These are phyloP conservation scores for Semnopithecus entellus DNA, from an alignment of 2,113 vertebrate genomes.

Conservation along the genomic window DNA sequence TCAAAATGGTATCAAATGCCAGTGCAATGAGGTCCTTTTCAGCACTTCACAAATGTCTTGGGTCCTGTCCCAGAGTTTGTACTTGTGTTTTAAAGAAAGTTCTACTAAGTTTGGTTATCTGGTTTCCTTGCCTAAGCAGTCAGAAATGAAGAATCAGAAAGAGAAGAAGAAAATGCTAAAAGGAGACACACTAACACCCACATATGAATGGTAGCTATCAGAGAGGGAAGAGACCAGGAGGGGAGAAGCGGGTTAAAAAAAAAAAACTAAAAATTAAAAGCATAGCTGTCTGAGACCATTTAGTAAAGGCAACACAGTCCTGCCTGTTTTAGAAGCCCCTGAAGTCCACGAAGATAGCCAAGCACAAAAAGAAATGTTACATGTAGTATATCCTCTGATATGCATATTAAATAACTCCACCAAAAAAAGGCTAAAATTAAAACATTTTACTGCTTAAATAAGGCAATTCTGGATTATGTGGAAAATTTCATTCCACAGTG, in stretches of 20 bases:
- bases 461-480: constrained; percentile 19
- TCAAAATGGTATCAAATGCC: background rate
- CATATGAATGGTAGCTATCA: background rate
- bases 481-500: background rate
- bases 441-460: constrained; percentile 45
- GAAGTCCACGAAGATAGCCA: constrained; percentile 4
- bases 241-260: background rate
- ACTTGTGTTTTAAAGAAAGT: background rate
- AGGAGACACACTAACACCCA: background rate
- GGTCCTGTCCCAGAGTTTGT: background rate
- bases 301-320: constrained; percentile 16
- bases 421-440: background rate
- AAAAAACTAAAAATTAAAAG: background rate
- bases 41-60: background rate
- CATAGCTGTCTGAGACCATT: background rate
- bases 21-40: background rate
- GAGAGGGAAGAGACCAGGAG: background rate
- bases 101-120: background rate
- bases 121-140: constrained; percentile 37
- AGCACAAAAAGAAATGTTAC: background rate
- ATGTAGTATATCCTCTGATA: background rate
- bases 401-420: constrained; percentile 12
- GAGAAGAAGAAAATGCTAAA: background rate
- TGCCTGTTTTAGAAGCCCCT: background rate
- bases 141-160: background rate